These are phyloP conservation scores for Cylloceria caligata DNA, from an alignment of 2,888 invertebrate species.

Conservation along the genomic window DNA sequence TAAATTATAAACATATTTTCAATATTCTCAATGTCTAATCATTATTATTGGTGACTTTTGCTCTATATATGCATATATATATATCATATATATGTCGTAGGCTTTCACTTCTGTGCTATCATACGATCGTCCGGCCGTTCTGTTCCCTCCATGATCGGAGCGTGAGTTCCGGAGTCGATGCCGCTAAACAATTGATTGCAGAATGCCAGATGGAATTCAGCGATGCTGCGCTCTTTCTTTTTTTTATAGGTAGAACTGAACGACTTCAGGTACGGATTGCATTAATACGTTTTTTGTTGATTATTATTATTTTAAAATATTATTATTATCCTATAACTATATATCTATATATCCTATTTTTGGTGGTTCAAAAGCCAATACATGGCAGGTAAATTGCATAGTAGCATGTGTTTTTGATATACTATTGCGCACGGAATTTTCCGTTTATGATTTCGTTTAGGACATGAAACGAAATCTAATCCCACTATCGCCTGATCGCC, in stretches of 20 bases:
- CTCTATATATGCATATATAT: too few relatives aligned
- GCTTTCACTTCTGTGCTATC: slow-evolving; percentile 87
- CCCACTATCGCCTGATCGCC: too few relatives aligned
- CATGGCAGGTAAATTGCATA: too few relatives aligned
- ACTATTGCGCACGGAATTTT: too few relatives aligned
- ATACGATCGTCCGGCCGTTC: slow-evolving; percentile 89
- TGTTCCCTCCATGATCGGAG: slow-evolving; percentile 88
- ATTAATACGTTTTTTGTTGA: background rate
- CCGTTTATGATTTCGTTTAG: too few relatives aligned
- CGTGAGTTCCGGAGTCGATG: slow-evolving; percentile 86
- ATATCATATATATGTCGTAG: slow-evolving; percentile 63
- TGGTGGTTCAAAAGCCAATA: too few relatives aligned
- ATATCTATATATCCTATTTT: too few relatives aligned
- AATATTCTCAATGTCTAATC: background rate
- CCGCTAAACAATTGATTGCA: slow-evolving; percentile 85
- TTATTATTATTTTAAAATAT: background rate
- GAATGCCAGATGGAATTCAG: slow-evolving; percentile 86
- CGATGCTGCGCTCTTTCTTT: slow-evolving; percentile 88
- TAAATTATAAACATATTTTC: background rate
- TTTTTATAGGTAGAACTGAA: slow-evolving; percentile 88
- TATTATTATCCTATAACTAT: background rate
- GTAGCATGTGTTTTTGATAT: too few relatives aligned
- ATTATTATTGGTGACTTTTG: slow-evolving; percentile 6
- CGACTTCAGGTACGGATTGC: slow-evolving; percentile 86
- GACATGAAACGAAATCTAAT: too few relatives aligned